Evolutionary conservation across 2,888 invertebrate genomes (phyloP), one percentile per base, ranked within the genome.

Genomic region (Phortica magna): DNA sequence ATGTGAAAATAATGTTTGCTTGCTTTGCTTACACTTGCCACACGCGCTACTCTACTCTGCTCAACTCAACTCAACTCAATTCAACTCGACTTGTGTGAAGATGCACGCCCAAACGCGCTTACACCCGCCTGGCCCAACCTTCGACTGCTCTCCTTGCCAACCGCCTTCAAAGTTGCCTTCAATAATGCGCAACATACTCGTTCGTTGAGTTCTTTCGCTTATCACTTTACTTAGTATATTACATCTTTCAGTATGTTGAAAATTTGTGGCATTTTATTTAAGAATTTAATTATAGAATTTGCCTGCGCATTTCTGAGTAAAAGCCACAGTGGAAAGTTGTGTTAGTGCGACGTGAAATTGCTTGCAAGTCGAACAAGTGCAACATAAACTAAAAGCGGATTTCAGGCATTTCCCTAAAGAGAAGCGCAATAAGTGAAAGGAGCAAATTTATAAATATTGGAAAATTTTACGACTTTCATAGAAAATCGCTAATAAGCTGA

Each of bases 201-300:
- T 65, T 65, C 61, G 61, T 48, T 48, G 48, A 48, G 48, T 14
- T 48, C 48, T 12, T 14, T 48, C 1, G 48, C 48, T 48, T 48
- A 48, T 48, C 48, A 14, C 48, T 48, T 61, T 19, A 61, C n/a
- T 65, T n/a, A 41, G 41, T n/a, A 41, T 41, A 41, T 39, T 65
- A 65, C 7, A 39, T n/a, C 7, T 39, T 65, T 41, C n/a, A 64
- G 41, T 42, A 48, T 55, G 64, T 48, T 10, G 53, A 73, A 73
- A 64, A 73, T 68, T 70, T 31, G 22, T 22, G 53, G 53, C 31
- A 70, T 43, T 70, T 70, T 70, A 12, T 53, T 22, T 2, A 70
- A 53, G 53, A 70, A 70, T 53, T 70, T 70, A 70, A 70, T 70
- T 70, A 70, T 70, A 70, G 31, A 53, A 48, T 14, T 53, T 70